These are phyloP conservation scores for Drosophila nigricruria DNA, from an alignment of 2,888 invertebrate genomes.

Conservation along the genomic window DNA sequence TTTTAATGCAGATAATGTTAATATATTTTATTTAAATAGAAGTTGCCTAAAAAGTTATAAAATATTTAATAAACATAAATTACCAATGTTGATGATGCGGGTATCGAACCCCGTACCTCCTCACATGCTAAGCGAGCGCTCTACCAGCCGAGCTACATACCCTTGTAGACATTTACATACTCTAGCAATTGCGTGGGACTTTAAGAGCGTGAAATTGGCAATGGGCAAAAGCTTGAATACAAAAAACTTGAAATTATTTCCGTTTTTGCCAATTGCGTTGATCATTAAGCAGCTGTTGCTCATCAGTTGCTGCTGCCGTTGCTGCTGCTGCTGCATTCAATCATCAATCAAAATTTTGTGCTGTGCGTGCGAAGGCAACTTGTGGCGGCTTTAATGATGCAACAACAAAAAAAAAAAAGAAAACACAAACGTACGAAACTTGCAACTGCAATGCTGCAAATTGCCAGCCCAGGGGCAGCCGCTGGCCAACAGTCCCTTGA, in stretches of 20 bases:
- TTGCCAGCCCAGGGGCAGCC: slow-evolving; percentile 38
- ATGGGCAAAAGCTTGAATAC: not conserved
- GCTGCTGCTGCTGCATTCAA: slow-evolving; percentile 66
- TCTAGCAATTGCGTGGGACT: slow-evolving; percentile 1
- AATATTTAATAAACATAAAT: too few relatives aligned
- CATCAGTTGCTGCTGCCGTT: slow-evolving; percentile 50
- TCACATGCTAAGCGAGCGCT: slow-evolving; percentile 85
- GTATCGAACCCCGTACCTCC: too few relatives aligned
- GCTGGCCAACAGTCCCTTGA: slow-evolving; percentile 38
- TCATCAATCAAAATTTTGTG: slow-evolving; percentile 79
- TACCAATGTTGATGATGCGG: too few relatives aligned
- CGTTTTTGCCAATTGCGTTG: slow-evolving; percentile 46
- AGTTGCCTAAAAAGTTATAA: too few relatives aligned
- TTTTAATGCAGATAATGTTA: too few relatives aligned
- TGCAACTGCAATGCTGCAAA: slow-evolving; percentile 50
- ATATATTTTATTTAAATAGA: too few relatives aligned
- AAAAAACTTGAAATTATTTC: slow-evolving; percentile 42
- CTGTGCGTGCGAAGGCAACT: slow-evolving; percentile 73
- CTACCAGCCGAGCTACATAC: slow-evolving; percentile 85
- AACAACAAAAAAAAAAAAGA: not conserved
- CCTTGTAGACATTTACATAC: slow-evolving; percentile 53
- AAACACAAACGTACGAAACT: slow-evolving; percentile 26
- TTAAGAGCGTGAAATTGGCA: slow-evolving; percentile 10
- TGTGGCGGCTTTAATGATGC: slow-evolving; percentile 63
- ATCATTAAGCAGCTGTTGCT: slow-evolving; percentile 79